These are phyloP conservation scores for Sturnus vulgaris DNA, from an alignment of 2,113 vertebrate species.

Conservation along the genomic window DNA sequence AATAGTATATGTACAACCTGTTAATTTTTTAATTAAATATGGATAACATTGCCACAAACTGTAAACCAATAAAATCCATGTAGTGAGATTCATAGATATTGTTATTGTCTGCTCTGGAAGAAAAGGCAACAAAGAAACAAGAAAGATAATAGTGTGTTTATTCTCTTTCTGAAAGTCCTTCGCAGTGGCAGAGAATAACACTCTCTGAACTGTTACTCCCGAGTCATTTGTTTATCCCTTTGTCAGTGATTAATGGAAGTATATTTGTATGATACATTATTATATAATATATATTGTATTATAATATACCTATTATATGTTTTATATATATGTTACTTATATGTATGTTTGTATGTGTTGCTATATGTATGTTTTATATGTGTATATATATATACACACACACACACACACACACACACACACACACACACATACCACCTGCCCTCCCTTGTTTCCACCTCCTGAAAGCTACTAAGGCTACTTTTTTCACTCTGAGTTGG, in stretches of 20 bases:
- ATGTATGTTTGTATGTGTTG: not conserved
- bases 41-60: not conserved
- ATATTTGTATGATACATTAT: not conserved
- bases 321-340: too few species aligned
- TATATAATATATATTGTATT: not conserved
- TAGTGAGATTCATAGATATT: not conserved
- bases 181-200: not conserved
- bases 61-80: not conserved
- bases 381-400: too few species aligned
- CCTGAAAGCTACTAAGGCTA: not conserved
- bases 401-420: too few species aligned
- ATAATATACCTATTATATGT: too few species aligned
- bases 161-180: not conserved
- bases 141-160: accelerated
- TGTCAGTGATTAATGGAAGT: not conserved
- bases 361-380: too few species aligned
- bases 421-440: not conserved
- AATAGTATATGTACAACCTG: accelerated
- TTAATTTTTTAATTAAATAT: not conserved
- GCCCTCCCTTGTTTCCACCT: not conserved
- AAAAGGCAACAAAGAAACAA: not conserved
- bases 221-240: not conserved
- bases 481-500: not conserved
- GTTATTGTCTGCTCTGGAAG: not conserved
- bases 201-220: not conserved